Conservation (phyloP, 2,888 invertebrate genomes). For the Sacculina carcini region DNA sequence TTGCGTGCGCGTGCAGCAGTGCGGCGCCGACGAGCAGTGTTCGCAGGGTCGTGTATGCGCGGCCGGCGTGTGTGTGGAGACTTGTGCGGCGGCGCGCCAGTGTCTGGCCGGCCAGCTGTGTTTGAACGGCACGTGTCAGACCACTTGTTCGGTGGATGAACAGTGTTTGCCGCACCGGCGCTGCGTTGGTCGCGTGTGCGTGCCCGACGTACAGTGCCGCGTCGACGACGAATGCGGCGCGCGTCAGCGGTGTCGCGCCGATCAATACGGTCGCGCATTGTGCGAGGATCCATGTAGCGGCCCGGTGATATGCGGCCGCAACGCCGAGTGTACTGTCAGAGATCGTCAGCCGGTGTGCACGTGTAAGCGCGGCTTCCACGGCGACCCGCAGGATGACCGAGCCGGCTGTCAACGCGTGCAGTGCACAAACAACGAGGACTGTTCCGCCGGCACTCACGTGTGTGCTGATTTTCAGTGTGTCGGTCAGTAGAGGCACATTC, state of each 20-base stretch:
- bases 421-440: constrained; percentile 40
- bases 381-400: constrained; percentile 31
- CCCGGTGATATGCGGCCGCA: constrained; percentile 38
- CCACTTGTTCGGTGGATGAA: constrained; percentile 37
- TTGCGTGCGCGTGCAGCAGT: constrained; percentile 55
- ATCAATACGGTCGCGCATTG: constrained; percentile 38
- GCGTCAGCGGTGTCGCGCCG: constrained; percentile 41
- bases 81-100: constrained; percentile 52
- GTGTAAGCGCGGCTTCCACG: constrained; percentile 24
- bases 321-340: constrained; percentile 46
- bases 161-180: constrained; percentile 64
- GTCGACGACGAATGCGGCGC: constrained; percentile 41
- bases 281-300: constrained; percentile 49
- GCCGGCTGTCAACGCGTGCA: constrained; percentile 53
- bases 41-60: constrained; percentile 56
- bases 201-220: constrained; percentile 48
- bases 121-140: constrained; percentile 31
- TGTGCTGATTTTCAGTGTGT: constrained; percentile 55
- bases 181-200: constrained; percentile 57
- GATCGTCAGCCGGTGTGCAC: constrained; percentile 46
- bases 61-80: constrained; percentile 50
- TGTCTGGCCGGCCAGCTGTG: constrained; percentile 64
- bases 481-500: constrained; percentile 8
- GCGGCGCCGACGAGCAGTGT: constrained; percentile 51
- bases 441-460: too few relatives aligned